Evolutionary conservation across 2,888 invertebrate genomes (phyloP), one percentile per base, ranked within the genome.

Genomic region (Cremastobaeus sp.): DNA sequence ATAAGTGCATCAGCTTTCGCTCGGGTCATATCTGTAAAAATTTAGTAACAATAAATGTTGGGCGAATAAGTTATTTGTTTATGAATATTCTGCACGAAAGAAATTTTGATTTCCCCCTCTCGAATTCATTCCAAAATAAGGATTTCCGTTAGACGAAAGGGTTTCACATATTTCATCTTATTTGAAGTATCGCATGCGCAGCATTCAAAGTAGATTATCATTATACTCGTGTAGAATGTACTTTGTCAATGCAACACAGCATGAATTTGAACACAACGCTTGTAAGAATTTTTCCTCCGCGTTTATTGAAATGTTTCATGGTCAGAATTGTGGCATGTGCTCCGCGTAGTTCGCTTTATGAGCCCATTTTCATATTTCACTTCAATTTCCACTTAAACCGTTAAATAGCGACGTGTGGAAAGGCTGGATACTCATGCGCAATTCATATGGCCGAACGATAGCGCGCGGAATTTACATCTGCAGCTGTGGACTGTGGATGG

Each of bases 361-460:
- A 75, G 77, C 71, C 78, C 79, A 84, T 85, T 85, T 84, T 85
- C 85, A 83, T 84, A 85, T 85, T 84, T 85, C 83, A 83, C 84
- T 83, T 81, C 81, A 84, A 85, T 84, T 84, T 85, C 81, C 83
- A 84, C 82, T 84, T 82, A 77, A 84, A 78, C 81, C 76, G 82
- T 77, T 78, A 81, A 80, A 81, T 83, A 81, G 78, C 79, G 77
- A 76, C 77, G 73, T 76, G 74, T 78, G 79, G 81, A 84, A 84
- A 84, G 84, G 81, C 81, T 79, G 80, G 79, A 83, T 81, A 84
- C 82, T 85, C 84, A 82, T 83, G 84, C 78, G 82, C 82, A 82
- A 85, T 85, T 85, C 84, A 85, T 83, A 82, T 81, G 80, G 78
- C 78, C 74, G 82, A 79, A 76, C 79, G 79, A 77, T 75, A 77